Evolutionary conservation across 2,113 vertebrate genomes (phyloP).

Genomic region (Miniopterus natalensis): DNA sequence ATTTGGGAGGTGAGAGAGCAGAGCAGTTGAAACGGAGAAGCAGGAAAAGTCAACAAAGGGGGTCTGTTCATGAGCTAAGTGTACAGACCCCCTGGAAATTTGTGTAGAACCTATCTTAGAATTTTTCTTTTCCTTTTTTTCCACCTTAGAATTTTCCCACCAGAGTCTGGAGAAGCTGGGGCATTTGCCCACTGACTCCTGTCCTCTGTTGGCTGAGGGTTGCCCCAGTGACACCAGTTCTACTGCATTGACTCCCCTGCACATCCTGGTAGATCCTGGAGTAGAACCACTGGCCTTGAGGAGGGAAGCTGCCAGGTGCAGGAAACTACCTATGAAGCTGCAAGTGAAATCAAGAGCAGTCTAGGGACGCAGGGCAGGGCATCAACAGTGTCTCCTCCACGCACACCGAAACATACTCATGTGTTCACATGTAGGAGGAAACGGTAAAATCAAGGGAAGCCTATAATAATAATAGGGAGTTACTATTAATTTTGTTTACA

Average conservation of each 20-base stretch:
- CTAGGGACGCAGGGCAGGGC: not conserved
- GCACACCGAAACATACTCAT: rapidly evolving
- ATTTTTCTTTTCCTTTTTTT: not conserved
- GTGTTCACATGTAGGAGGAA: not conserved
- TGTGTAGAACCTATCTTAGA: not conserved
- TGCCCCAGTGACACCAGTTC: not conserved
- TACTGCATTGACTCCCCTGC: not conserved
- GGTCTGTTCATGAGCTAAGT: not conserved
- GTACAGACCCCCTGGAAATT: not conserved
- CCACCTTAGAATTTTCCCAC: not conserved
- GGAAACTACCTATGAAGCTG: rapidly evolving
- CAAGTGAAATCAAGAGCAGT: not conserved
- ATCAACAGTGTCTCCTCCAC: not conserved
- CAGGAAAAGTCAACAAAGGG: not conserved
- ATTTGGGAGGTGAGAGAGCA: not conserved
- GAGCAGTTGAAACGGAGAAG: not conserved
- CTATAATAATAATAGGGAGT: not conserved
- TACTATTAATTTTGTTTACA: not conserved
- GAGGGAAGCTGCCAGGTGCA: not conserved
- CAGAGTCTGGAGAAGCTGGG: not conserved
- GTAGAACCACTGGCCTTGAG: not conserved
- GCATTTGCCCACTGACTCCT: not conserved
- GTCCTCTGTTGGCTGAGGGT: not conserved
- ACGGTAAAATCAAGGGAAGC: not conserved
- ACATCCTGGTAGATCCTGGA: not conserved